These are phyloP conservation scores for Clarias macrocephalus DNA, from an alignment of 2,113 vertebrate species.

Conservation along the genomic window DNA sequence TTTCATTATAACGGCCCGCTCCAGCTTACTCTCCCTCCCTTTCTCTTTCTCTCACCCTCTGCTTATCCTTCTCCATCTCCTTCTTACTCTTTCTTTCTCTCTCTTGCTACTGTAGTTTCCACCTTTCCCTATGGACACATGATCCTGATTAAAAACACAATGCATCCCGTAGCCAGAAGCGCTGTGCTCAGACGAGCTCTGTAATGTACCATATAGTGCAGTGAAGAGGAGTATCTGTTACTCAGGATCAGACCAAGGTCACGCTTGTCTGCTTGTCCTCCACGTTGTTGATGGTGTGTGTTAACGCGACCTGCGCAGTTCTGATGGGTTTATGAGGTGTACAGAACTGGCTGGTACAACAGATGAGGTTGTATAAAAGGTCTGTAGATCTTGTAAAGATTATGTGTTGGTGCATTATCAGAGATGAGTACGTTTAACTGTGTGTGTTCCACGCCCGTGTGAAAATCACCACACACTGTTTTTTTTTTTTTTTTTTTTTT, in stretches of 20 bases:
- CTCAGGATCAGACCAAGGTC: conserved; percentile 13
- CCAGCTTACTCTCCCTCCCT: neutral
- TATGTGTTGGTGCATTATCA: neutral
- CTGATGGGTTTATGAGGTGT: neutral
- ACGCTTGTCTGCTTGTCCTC: neutral
- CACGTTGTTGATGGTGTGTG: conserved; percentile 5
- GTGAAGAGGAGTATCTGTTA: neutral
- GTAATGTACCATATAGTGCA: neutral
- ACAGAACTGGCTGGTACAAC: neutral
- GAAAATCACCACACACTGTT: neutral
- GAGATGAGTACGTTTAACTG: neutral
- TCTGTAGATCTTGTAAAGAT: neutral
- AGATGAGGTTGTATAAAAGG: conserved; percentile 1
- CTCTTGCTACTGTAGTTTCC: neutral
- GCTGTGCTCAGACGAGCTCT: neutral
- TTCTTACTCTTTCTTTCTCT: neutral
- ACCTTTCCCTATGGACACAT: neutral
- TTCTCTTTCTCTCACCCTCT: neutral
- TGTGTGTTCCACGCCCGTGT: neutral
- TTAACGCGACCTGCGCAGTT: neutral
- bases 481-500: too few relatives aligned
- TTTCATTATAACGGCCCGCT: neutral
- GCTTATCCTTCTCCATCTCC: conserved; percentile 5
- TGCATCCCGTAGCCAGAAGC: neutral
- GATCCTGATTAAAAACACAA: conserved; percentile 4